These are phyloP conservation scores for Malacoctenus gilli DNA, from an alignment of 2,797 vertebrate genomes.

Conservation along the genomic window DNA sequence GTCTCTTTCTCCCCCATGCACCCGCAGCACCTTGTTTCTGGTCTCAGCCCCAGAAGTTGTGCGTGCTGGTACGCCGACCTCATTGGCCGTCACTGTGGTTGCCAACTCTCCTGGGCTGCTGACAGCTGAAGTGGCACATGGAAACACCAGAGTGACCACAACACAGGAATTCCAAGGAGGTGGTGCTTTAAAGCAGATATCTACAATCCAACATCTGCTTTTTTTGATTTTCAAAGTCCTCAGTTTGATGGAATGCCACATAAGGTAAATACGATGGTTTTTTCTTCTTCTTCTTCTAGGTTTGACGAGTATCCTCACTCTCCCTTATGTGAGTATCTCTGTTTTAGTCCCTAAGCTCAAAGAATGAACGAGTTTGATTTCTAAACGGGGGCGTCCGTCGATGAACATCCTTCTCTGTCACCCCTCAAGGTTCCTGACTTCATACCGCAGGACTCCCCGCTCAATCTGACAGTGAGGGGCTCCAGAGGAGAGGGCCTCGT, in stretches of 20 bases:
- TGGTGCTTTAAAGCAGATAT: constrained; percentile 36
- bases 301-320: constrained; percentile 59
- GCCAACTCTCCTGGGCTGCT: constrained; percentile 48
- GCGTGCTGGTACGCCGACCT: constrained; percentile 52
- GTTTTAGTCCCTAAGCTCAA: neutral
- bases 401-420: too few species aligned
- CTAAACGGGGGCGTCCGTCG: too few species aligned
- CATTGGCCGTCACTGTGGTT: constrained; percentile 56
- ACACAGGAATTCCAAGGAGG: constrained; percentile 62
- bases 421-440: constrained; percentile 50
- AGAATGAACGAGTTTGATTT: neutral
- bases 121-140: constrained; percentile 46
- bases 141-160: constrained; percentile 15
- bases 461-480: constrained; percentile 68
- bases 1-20: neutral
- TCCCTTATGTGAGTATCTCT: constrained; percentile 68
- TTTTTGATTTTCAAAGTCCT: too few species aligned
- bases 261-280: too few species aligned
- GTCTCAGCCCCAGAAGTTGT: constrained; percentile 64
- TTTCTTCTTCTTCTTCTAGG: too few species aligned
- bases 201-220: too few species aligned
- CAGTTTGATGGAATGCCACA: too few species aligned
- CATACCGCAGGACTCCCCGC: constrained; percentile 20
- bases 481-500: constrained; percentile 51
- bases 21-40: constrained; percentile 42